A percentile compares a stretch with the other conserved stretches of the same genome.
These are phyloP conservation scores for Paraplagusia blochii DNA, from an alignment of 2,113 vertebrate species.

Conservation along the genomic window DNA sequence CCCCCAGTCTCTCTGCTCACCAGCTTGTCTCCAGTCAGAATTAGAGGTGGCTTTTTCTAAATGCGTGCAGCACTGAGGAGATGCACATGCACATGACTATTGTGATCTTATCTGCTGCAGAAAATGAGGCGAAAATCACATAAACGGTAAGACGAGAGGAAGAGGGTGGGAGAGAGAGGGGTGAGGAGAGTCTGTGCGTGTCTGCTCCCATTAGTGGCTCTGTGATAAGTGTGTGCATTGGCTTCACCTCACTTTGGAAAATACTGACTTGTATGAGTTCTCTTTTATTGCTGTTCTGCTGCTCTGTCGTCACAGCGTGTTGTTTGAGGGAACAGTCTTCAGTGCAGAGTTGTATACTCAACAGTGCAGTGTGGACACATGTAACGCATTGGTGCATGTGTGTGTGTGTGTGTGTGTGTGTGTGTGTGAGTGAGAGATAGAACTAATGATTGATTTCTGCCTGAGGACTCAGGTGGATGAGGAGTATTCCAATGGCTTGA, in stretches of 20 bases:
- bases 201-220: conserved; percentile 28
- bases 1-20: conserved; percentile 43
- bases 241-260: conserved; percentile 38
- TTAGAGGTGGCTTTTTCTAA: conserved; percentile 60
- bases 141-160: conserved; percentile 70
- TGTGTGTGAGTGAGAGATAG: too few species aligned
- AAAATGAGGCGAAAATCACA: conserved; percentile 73
- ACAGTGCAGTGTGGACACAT: conserved; percentile 23
- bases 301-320: conserved; percentile 56
- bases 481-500: conserved; percentile 15
- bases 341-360: conserved; percentile 27
- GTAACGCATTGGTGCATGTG: too few species aligned
- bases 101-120: conserved; percentile 61
- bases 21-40: conserved; percentile 67
- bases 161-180: neutral
- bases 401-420: neutral
- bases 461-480: conserved; percentile 8
- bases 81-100: conserved; percentile 60
- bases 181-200: conserved; percentile 30
- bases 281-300: conserved; percentile 28
- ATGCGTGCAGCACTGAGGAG: conserved; percentile 63
- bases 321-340: conserved; percentile 15
- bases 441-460: conserved; percentile 41
- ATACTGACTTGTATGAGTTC: conserved; percentile 35
- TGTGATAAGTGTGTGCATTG: conserved; percentile 41